These are phyloP conservation scores for Numenius phaeopus DNA, from an alignment of 2,797 vertebrate genomes.

Conservation along the genomic window DNA sequence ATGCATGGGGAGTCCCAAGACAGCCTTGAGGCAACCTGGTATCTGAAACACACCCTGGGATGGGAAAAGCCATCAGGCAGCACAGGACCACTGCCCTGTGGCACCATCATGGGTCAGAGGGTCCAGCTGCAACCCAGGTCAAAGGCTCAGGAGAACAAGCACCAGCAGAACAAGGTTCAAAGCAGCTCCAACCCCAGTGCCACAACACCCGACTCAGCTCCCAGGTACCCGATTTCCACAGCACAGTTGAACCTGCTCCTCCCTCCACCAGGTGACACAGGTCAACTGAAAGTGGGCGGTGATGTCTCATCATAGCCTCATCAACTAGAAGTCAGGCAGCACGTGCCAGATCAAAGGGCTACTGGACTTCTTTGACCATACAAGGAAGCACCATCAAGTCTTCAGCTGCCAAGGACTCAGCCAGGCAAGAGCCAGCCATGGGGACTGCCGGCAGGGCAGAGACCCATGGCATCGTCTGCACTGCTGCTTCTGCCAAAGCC, in stretches of 20 bases:
- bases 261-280: neutral
- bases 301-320: neutral
- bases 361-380: neutral
- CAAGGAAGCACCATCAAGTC: neutral
- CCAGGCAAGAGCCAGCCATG: accelerated
- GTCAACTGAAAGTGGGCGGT: neutral
- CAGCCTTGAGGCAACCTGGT: neutral
- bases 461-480: neutral
- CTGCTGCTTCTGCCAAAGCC: neutral
- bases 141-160: neutral
- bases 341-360: neutral
- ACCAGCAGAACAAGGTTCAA: neutral
- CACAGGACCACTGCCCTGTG: neutral
- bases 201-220: neutral
- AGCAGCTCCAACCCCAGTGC: neutral
- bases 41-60: neutral
- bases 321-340: neutral
- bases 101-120: neutral
- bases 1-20: neutral
- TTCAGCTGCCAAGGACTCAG: neutral
- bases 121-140: neutral
- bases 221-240: neutral
- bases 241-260: neutral
- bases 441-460: neutral
- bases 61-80: neutral